Evolutionary conservation across 1,140 invertebrate genomes (phyloP).

Genomic region (Cotesia vestalis): DNA sequence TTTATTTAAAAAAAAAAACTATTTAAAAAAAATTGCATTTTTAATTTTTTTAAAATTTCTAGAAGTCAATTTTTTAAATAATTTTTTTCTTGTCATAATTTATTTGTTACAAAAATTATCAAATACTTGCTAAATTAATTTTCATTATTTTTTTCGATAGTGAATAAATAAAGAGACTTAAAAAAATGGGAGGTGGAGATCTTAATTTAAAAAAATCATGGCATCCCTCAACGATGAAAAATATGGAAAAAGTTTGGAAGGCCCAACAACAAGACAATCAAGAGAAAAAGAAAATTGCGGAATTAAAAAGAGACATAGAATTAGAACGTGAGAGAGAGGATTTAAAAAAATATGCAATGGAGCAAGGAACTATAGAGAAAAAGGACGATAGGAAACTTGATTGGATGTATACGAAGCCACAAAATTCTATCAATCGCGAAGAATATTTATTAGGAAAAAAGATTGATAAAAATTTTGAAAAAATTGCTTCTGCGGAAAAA

Average conservation of each 20-base stretch:
- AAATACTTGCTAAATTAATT: too few species aligned
- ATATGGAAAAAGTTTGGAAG: slow-evolving; percentile 81
- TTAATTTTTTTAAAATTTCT: too few species aligned
- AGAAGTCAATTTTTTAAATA: too few species aligned
- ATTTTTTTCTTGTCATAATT: too few species aligned
- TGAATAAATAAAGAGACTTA: too few species aligned
- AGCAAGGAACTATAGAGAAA: slow-evolving; percentile 67
- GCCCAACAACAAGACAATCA: slow-evolving; percentile 77
- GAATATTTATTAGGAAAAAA: slow-evolving; percentile 90
- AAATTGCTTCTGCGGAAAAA: slow-evolving; percentile 70
- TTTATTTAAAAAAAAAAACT: too few species aligned
- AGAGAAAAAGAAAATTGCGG: slow-evolving; percentile 74
- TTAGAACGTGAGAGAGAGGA: slow-evolving; percentile 74
- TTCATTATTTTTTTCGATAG: too few species aligned
- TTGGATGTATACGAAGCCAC: slow-evolving; percentile 93
- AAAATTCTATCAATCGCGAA: slow-evolving; percentile 79
- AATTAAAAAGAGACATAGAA: slow-evolving; percentile 74
- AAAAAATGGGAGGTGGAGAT: slow-evolving; percentile 69
- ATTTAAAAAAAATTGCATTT: too few species aligned
- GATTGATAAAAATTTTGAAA: slow-evolving; percentile 86
- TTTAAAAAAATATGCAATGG: slow-evolving; percentile 71
- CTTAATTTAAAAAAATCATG: slow-evolving; percentile 81
- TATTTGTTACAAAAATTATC: too few species aligned
- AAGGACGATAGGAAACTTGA: slow-evolving; percentile 77
- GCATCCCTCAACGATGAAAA: slow-evolving; percentile 82